Base-by-base conservation (phyloP, 2,113 vertebrate genomes). In the Paracanthobrama guichenoti region DNA sequence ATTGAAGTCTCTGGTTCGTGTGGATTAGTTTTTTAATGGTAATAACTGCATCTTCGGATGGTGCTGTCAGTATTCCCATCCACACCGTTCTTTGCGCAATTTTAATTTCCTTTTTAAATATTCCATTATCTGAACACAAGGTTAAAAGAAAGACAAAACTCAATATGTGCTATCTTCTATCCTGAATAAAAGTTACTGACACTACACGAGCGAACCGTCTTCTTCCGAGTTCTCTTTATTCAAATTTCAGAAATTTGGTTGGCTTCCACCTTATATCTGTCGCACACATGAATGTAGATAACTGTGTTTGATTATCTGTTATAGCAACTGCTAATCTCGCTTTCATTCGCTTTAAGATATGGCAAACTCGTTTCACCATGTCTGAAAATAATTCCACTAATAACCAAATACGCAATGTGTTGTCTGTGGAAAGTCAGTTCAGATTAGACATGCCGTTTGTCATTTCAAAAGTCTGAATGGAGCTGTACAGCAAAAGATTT, bases 61-160 rank as follows among this genome's bases (percentile, higher is more conserved):
- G 48, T 76, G 57, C 78, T 79, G 62, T 66, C 82, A 89, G 89
- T 91, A 86, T 91, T 88, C 78, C 88, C 90, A 85, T 91, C 90
- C 92, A 88, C 88, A 88, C 87, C 87, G 89, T 89, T 91, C 91
- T 88, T 87, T 85, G 83, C 83, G 76, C 90, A 91, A 89, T 88
- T 93, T 92, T 92, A 92, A 94, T 94, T 93, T 91, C 91, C 91
- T 93, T 88, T 81, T 91, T 89, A 91, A 93, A 93, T 87, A 90
- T 72, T 79, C 90, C 90, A 93, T 94, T 92, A 93, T 92, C 89
- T 89, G 89, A 79, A 90, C 87, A 88, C 89, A 91, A 93, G 91
- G 92, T 92, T 91, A 93, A 91, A 91, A 85, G 89, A 91, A 91
- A 76, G 62, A 88, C 88, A 84, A 87, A 91, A 91, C 91, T 91